Evolutionary conservation across 2,797 vertebrate species (phyloP), one percentile per base, ranked within the genome.

Genomic region (Hyperoplus immaculatus): DNA sequence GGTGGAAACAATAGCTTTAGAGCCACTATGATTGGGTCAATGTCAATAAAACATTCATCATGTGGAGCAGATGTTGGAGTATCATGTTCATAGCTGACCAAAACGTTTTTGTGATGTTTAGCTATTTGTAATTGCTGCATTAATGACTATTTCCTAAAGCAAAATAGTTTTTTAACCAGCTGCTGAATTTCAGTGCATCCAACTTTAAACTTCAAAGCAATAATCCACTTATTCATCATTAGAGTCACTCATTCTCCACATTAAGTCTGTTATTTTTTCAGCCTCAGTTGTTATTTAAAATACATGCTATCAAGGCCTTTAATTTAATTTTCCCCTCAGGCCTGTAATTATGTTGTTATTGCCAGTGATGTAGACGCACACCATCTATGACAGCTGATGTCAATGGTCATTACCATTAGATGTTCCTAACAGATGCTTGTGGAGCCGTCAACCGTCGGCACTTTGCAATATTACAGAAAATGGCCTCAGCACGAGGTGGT

Each of bases 311-410:
- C 59, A 79, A 80, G 56, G 64, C n/a, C 51, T 82, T 73, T 79
- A 80, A 87, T 88, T 82, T 67, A 1, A 68, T 84, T 70, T 72
- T 57, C 29, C 69, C 83, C 83, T 73, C 71, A 67, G 83, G 85
- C 76, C 9, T 83, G 21, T 83, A 69, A 82, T 84, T 41, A 77
- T 75, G 83, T 51, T 74, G 72, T 75, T 76, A 79, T 69, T 78
- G 77, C 70, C 80, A 45, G 74, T 2, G 5, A 49, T 90, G 87
- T 83, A 79, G 83, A 81, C 18, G 71, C 41, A 12, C 70, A 74
- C 54, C 56, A 50, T 71, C 65, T 69, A 76, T 73, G 87, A 88
- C 88, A 88, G 83, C 67, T 18, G 66, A 82, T 70, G 86, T 85
- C 87, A 76, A 1, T 38, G 51, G 64, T 62, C 72, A 56, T 92